phyloP scores from a whole-genome alignment of 2,888 invertebrate species.

The Zelleria hepariella region DNA sequence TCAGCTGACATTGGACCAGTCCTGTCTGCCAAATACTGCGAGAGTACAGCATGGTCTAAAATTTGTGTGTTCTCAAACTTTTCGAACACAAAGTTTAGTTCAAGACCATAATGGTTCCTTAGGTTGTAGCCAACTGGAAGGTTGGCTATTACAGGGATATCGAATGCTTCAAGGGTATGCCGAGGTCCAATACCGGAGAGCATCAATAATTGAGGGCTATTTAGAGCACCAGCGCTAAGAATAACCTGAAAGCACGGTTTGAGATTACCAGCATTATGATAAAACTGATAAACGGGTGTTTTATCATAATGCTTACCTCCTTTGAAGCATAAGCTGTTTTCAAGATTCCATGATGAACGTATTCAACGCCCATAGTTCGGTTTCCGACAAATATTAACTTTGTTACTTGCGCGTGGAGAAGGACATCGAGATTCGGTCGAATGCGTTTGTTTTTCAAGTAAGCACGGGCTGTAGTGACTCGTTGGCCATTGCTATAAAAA shows the following conservation, averaged over 20 bases:
- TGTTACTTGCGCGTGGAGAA: constrained; percentile 71
- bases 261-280: constrained; percentile 52
- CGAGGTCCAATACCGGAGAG: constrained; percentile 77
- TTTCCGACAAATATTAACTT: constrained; percentile 58
- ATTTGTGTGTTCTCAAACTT: constrained; percentile 55
- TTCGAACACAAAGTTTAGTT: constrained; percentile 58
- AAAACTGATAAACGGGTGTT: no score
- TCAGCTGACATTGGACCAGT: constrained; percentile 75
- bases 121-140: constrained; percentile 75
- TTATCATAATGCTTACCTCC: constrained; percentile 49
- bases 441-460: constrained; percentile 51
- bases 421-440: constrained; percentile 70
- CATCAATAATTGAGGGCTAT: constrained; percentile 75
- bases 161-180: constrained; percentile 55
- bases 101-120: constrained; percentile 75
- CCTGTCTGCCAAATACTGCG: constrained; percentile 67
- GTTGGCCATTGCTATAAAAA: constrained; percentile 67
- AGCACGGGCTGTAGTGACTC: constrained; percentile 73
- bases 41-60: constrained; percentile 70
- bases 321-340: constrained; percentile 51
- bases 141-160: constrained; percentile 68
- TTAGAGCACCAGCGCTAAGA: constrained; percentile 75
- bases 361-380: constrained; percentile 70
- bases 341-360: constrained; percentile 40
- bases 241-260: constrained; percentile 59